phyloP scores from a whole-genome alignment of 2,113 vertebrate species.

The Apodemus sylvaticus region DNA sequence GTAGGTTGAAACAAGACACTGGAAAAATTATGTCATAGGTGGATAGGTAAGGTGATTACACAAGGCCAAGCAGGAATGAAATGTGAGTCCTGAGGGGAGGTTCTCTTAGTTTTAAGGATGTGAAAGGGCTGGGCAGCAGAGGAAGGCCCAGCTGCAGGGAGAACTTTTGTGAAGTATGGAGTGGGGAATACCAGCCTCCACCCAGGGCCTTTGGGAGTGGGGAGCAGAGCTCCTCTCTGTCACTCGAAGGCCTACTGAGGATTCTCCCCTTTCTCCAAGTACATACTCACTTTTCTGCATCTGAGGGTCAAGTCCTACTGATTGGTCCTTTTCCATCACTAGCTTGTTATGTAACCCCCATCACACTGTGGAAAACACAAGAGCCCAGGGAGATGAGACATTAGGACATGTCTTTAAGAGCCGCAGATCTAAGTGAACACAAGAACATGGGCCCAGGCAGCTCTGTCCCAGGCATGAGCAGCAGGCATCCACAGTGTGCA shows the following conservation, averaged over 20 bases:
- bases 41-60: no score
- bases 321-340: no score
- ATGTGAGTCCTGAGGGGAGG: neutral
- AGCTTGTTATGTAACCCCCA: no score
- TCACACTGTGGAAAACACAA: neutral
- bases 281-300: no score
- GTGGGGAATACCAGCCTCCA: accelerated
- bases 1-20: no score
- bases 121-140: neutral
- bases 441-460: accelerated
- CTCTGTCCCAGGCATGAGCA: neutral
- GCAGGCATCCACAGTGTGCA: neutral
- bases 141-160: neutral
- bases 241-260: no score
- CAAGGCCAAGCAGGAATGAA: neutral
- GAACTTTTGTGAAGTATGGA: neutral
- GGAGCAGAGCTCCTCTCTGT: neutral
- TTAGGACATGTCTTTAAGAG: no score
- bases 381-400: neutral
- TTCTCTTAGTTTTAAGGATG: neutral
- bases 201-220: neutral
- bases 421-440: neutral
- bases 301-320: no score
- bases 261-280: no score
- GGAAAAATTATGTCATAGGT: no score